These are phyloP conservation scores for Orchestia grillus DNA, from an alignment of 1,140 invertebrate species.

Conservation along the genomic window DNA sequence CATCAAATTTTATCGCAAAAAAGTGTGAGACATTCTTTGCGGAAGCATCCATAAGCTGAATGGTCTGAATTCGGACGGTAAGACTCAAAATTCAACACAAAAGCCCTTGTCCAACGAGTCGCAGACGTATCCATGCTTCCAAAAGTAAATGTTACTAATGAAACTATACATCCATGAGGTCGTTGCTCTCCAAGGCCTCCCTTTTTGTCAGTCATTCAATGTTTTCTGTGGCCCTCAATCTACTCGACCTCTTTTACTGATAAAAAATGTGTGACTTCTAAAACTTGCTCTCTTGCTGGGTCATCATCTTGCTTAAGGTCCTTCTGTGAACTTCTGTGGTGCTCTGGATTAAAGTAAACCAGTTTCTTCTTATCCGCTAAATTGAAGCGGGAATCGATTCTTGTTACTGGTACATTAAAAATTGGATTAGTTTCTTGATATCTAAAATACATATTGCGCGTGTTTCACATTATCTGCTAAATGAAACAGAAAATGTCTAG, in stretches of 20 bases:
- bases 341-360: neutral
- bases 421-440: neutral
- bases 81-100: neutral
- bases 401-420: neutral
- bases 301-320: neutral
- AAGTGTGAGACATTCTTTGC: too few species aligned
- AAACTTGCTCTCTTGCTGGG: neutral
- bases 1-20: too few species aligned
- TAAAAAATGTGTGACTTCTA: neutral
- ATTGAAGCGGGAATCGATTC: neutral
- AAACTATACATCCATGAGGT: neutral
- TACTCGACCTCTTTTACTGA: neutral
- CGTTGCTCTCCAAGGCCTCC: neutral
- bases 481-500: neutral
- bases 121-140: neutral
- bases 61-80: neutral
- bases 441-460: neutral
- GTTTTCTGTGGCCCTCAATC: neutral
- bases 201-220: neutral
- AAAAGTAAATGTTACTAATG: neutral
- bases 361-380: neutral
- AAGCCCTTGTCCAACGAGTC: neutral
- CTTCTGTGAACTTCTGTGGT: neutral
- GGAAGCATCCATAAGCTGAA: too few species aligned
- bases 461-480: neutral